phyloP scores from a whole-genome alignment of 1,140 invertebrate genomes.

The Coptotermes formosanus region DNA sequence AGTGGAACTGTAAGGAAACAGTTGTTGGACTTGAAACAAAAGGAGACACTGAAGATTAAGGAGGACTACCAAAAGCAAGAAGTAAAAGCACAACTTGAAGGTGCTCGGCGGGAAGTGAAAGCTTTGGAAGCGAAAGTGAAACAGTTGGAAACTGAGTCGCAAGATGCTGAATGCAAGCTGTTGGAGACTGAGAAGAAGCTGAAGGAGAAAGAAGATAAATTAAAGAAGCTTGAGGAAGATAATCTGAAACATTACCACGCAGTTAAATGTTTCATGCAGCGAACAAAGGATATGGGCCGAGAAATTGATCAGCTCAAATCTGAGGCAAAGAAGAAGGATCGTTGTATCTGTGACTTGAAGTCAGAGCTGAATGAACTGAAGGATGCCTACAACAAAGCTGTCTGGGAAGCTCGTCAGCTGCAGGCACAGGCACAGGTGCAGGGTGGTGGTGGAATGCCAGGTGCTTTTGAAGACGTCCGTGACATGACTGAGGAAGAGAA shows the following conservation, averaged over 20 bases:
- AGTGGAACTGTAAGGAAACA: neutral
- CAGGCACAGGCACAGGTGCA: constrained; percentile 35
- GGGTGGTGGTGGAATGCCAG: neutral
- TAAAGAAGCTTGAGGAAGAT: constrained; percentile 39
- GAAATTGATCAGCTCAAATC: constrained; percentile 42
- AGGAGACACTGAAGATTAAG: neutral
- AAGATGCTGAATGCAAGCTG: constrained; percentile 39
- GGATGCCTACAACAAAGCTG: constrained; percentile 42
- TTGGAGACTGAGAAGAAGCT: constrained; percentile 45
- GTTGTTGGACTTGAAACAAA: neutral
- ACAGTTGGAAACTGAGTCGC: neutral
- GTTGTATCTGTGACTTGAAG: constrained; percentile 39
- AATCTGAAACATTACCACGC: constrained; percentile 42
- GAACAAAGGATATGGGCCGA: constrained; percentile 39
- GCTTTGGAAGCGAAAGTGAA: constrained; percentile 33
- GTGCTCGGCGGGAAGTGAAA: constrained; percentile 19
- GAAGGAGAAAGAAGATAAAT: constrained; percentile 43
- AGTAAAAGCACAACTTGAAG: constrained; percentile 22
- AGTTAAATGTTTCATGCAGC: constrained; percentile 48
- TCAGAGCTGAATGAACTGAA: constrained; percentile 44
- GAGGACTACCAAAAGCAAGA: neutral
- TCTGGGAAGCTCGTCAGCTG: constrained; percentile 41
- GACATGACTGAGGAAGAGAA: constrained; percentile 45
- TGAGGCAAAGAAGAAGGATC: constrained; percentile 45
- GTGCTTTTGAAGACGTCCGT: constrained; percentile 38